These are phyloP conservation scores for Abrostola triplasia DNA, from an alignment of 2,888 invertebrate genomes.

Conservation along the genomic window DNA sequence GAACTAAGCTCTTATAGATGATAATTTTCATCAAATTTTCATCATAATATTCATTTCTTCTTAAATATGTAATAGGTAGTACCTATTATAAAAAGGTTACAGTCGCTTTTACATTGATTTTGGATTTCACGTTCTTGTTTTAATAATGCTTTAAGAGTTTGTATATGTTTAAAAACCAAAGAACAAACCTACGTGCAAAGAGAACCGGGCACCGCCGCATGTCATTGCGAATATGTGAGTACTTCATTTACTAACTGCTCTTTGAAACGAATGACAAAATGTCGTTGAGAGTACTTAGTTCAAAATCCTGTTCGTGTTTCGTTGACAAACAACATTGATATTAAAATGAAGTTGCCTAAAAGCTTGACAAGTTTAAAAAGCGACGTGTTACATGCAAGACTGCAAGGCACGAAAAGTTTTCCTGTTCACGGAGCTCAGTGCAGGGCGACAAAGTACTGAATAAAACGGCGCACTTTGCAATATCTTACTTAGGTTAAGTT, in stretches of 20 bases:
- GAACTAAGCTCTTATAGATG: too few relatives aligned
- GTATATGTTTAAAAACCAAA: too few relatives aligned
- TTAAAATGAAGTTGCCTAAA: too few relatives aligned
- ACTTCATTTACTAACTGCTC: background rate
- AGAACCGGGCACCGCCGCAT: too few relatives aligned
- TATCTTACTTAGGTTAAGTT: constrained; percentile 40
- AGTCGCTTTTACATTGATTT: too few relatives aligned
- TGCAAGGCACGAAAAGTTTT: constrained; percentile 21
- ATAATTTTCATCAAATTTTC: too few relatives aligned
- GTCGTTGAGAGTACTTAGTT: background rate
- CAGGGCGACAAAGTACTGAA: constrained; percentile 56
- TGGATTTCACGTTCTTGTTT: too few relatives aligned
- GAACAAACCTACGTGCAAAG: too few relatives aligned
- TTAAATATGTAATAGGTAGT: background rate
- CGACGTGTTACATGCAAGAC: constrained; percentile 18
- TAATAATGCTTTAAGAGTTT: too few relatives aligned
- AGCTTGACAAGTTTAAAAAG: constrained; percentile 2
- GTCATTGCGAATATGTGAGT: too few relatives aligned
- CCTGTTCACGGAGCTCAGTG: constrained; percentile 14
- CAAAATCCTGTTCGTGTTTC: background rate
- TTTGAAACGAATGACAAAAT: background rate
- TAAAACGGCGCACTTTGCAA: constrained; percentile 56
- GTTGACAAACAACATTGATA: background rate
- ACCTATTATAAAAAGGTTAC: too few relatives aligned
- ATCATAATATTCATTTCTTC: too few relatives aligned